phyloP scores from a whole-genome alignment of 2,888 invertebrate genomes.

The Stegana nigrithorax region DNA sequence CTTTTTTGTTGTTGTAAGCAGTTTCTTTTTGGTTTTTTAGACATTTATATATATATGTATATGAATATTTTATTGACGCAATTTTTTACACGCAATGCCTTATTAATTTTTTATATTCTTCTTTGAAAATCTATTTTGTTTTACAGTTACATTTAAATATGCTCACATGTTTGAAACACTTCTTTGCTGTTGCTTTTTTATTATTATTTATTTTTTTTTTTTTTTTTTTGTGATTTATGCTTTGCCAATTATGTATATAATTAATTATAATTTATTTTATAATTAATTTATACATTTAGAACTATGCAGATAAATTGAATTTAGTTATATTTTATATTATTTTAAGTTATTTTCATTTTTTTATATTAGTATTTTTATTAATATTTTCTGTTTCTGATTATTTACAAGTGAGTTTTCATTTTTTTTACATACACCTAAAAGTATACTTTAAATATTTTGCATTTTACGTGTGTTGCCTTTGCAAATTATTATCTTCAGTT shows the following conservation, averaged over 20 bases:
- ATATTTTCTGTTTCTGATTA: slow-evolving; percentile 15
- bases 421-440: slow-evolving; percentile 43
- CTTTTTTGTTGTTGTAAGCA: too few species aligned
- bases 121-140: neutral
- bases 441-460: slow-evolving; percentile 45
- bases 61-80: neutral
- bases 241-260: neutral
- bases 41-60: neutral
- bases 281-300: slow-evolving; percentile 3
- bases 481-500: slow-evolving; percentile 62
- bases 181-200: neutral
- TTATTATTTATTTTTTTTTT: slow-evolving; percentile 3
- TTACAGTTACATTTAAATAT: neutral
- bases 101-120: neutral
- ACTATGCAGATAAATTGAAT: neutral
- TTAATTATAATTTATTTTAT: neutral
- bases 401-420: slow-evolving; percentile 20
- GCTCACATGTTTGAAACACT: slow-evolving; percentile 30
- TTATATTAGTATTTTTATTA: slow-evolving; percentile 21
- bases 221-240: neutral
- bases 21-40: neutral
- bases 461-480: slow-evolving; percentile 36
- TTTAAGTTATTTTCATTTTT: slow-evolving; percentile 13
- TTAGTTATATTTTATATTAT: neutral
- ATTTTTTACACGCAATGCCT: too few species aligned